A percentile compares a stretch with the other conserved stretches of the same genome.
These are phyloP conservation scores for Silurus glanis DNA, from an alignment of 2,113 vertebrate species.

Conservation along the genomic window DNA sequence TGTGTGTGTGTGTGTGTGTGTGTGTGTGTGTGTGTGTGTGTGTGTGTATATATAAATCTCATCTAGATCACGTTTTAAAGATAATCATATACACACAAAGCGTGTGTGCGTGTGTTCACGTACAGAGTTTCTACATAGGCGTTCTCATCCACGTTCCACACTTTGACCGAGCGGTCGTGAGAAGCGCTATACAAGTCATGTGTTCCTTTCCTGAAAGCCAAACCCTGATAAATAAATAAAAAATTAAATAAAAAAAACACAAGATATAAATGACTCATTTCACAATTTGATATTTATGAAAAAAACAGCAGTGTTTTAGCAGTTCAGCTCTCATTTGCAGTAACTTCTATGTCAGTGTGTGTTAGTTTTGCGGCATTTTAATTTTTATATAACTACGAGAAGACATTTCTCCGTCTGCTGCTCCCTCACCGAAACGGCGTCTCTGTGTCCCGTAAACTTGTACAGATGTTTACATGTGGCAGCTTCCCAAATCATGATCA, in stretches of 20 bases:
- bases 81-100: too few relatives aligned
- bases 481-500: constrained; percentile 93
- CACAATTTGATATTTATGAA: too few relatives aligned
- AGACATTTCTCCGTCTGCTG: too few relatives aligned
- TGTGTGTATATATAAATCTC: not conserved
- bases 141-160: constrained; percentile 94
- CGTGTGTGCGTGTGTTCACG: constrained; percentile 60
- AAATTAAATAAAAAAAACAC: not conserved
- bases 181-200: constrained; percentile 93
- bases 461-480: constrained; percentile 82
- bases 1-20: too few relatives aligned
- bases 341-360: too few relatives aligned
- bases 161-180: constrained; percentile 90
- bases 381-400: not conserved
- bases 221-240: constrained; percentile 71
- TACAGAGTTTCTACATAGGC: constrained; percentile 94
- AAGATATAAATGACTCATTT: not conserved
- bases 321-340: too few relatives aligned
- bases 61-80: too few relatives aligned
- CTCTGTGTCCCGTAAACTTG: constrained; percentile 89
- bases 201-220: constrained; percentile 89
- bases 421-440: constrained; percentile 82
- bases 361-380: too few relatives aligned
- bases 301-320: too few relatives aligned
- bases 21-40: not conserved